These are phyloP conservation scores for Prunella himalayana DNA, from an alignment of 2,113 vertebrate species.

Conservation along the genomic window DNA sequence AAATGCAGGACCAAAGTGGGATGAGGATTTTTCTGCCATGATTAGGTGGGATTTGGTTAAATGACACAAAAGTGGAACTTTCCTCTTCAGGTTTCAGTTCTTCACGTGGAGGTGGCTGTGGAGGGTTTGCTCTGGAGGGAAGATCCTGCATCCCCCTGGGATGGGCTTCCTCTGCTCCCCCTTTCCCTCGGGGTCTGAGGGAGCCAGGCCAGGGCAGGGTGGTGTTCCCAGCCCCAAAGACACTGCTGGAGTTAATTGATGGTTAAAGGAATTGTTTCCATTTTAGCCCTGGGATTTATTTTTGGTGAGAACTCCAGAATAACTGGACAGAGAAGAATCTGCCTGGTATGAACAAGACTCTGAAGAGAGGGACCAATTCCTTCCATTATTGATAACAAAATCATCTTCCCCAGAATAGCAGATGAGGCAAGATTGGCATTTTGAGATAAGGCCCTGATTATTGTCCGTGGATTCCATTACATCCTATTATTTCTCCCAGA, in stretches of 20 bases:
- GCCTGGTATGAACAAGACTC: neutral
- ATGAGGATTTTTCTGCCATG: neutral
- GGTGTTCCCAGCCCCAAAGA: neutral
- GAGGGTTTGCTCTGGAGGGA: neutral
- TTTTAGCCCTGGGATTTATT: neutral
- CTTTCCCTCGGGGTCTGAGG: neutral
- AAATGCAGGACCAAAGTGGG: neutral
- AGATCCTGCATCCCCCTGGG: neutral
- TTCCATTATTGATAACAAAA: constrained; percentile 49
- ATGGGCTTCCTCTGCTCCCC: neutral
- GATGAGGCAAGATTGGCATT: constrained; percentile 40
- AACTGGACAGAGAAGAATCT: neutral
- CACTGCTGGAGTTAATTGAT: neutral
- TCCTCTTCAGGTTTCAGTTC: neutral
- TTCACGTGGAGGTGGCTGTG: neutral
- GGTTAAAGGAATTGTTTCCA: neutral
- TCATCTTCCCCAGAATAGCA: constrained; percentile 42
- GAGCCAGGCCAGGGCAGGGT: neutral
- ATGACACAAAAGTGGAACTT: neutral
- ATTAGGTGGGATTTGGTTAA: neutral
- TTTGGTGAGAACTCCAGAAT: neutral
- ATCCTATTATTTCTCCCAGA: constrained; percentile 1
- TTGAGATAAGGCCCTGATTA: neutral
- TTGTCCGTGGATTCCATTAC: neutral
- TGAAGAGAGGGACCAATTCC: neutral